Evolutionary conservation across 2,113 vertebrate species (phyloP).

Genomic region (Oncorhynchus kisutch): DNA sequence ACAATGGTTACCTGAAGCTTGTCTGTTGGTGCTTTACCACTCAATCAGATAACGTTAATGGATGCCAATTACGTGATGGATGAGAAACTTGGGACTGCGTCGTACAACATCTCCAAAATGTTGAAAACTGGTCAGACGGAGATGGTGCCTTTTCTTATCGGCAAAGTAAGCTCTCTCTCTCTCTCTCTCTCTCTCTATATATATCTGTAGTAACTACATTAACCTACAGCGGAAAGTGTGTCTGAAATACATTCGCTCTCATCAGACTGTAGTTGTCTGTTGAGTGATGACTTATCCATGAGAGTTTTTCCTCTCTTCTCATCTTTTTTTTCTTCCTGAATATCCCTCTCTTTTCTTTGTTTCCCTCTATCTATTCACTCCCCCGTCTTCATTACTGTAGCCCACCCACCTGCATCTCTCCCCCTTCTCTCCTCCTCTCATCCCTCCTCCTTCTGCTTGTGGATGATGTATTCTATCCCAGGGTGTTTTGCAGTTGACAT

Average conservation of each 20-base stretch:
- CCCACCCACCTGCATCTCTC: background rate
- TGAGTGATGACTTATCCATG: background rate
- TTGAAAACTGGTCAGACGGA: constrained; percentile 83
- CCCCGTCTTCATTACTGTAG: background rate
- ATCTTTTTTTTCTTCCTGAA: background rate
- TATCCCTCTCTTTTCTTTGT: background rate
- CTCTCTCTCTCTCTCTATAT: too few species aligned
- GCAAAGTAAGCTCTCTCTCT: constrained; percentile 76
- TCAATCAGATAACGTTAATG: constrained; percentile 88
- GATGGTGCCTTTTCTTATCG: constrained; percentile 82
- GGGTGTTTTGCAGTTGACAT: background rate
- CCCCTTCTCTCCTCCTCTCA: background rate
- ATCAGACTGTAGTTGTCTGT: background rate
- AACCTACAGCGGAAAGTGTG: background rate
- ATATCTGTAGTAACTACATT: background rate
- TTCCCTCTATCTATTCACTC: background rate
- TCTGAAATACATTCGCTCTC: background rate
- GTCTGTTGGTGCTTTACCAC: background rate
- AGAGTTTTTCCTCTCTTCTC: background rate
- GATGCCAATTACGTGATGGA: constrained; percentile 98
- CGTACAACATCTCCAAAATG: constrained; percentile 75
- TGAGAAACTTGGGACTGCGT: constrained; percentile 86
- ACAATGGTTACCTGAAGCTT: background rate
- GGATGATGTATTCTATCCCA: background rate
- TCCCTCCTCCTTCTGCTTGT: background rate